Conservation (phyloP, 2,888 invertebrate genomes). For the Diplazon laetatorius region DNA sequence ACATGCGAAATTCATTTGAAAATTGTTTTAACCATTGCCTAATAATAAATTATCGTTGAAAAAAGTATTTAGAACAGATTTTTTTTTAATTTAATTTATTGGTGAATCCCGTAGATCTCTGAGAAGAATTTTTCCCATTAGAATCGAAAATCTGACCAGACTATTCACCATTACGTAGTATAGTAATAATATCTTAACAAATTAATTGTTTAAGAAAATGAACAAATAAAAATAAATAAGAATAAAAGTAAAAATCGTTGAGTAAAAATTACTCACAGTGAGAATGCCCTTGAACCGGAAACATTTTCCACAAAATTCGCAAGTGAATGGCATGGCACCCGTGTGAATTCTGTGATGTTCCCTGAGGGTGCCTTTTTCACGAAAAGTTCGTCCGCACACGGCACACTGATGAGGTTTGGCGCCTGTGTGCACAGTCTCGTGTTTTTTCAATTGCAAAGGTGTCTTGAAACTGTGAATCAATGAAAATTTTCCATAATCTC, state of each 20-base stretch:
- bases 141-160: no score
- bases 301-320: constrained; percentile 89
- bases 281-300: constrained; percentile 90
- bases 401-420: constrained; percentile 86
- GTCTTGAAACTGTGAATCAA: constrained; percentile 84
- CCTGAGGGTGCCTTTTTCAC: constrained; percentile 88
- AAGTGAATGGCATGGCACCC: constrained; percentile 90
- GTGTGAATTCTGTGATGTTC: constrained; percentile 91
- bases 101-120: no score
- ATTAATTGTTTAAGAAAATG: constrained; percentile 4
- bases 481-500: no score
- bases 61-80: no score
- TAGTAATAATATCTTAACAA: no score
- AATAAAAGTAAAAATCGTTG: constrained; percentile 18
- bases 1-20: background rate
- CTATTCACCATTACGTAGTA: no score
- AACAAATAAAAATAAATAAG: constrained; percentile 2
- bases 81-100: no score
- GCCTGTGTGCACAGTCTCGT: constrained; percentile 85
- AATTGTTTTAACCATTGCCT: background rate
- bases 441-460: constrained; percentile 84
- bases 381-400: constrained; percentile 85
- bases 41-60: constrained; percentile 17
- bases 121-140: no score
- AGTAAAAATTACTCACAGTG: constrained; percentile 83